These are phyloP conservation scores for Lasiommata megera DNA, from an alignment of 2,888 invertebrate genomes.

Conservation along the genomic window DNA sequence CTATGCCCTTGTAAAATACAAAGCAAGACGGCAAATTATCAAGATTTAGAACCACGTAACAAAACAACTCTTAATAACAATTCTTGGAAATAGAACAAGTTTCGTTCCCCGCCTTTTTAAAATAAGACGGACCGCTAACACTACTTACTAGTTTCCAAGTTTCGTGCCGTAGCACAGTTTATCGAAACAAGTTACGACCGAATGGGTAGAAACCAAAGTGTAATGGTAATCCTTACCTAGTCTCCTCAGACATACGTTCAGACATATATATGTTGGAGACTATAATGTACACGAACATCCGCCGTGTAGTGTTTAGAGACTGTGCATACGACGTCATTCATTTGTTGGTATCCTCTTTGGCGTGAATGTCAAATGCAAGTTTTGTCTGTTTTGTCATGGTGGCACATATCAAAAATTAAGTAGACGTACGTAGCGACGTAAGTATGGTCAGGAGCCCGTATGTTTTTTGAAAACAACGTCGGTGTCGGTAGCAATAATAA, in stretches of 20 bases:
- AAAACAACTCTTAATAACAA: background rate
- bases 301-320: no score
- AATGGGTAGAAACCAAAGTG: background rate
- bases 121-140: conserved; percentile 5
- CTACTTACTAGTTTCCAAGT: conserved; percentile 8
- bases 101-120: conserved; percentile 1
- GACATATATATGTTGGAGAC: no score
- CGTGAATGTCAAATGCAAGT: no score
- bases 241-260: background rate
- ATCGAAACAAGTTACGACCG: conserved; percentile 8
- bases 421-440: no score
- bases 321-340: no score
- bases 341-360: no score
- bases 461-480: no score
- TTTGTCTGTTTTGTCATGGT: no score
- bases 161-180: conserved; percentile 6
- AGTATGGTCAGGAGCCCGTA: no score
- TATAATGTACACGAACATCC: no score
- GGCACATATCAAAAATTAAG: no score
- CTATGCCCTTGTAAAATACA: background rate
- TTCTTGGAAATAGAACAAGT: conserved; percentile 1
- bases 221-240: background rate
- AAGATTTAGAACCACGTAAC: background rate
- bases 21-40: background rate
- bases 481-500: no score